Percentiles rank a stretch among this genome's conserved stretches.
These are phyloP conservation scores for Nezara viridula DNA, from an alignment of 2,888 invertebrate genomes.

Conservation along the genomic window DNA sequence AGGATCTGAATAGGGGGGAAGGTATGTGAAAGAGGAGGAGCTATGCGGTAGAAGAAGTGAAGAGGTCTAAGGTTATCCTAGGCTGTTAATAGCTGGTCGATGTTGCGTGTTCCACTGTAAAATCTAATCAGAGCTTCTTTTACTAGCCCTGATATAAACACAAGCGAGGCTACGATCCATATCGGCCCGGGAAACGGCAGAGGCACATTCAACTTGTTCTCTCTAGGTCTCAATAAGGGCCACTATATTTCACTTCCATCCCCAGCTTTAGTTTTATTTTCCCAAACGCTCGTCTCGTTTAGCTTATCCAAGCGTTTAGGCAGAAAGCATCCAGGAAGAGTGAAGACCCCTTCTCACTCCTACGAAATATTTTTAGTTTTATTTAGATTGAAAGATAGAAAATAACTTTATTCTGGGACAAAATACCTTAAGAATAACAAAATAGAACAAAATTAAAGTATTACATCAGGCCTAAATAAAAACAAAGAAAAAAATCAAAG, in stretches of 20 bases:
- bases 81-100: slow-evolving; percentile 36
- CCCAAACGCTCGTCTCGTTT: background rate
- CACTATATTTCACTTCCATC: background rate
- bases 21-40: background rate
- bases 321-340: too few relatives aligned
- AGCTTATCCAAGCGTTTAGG: background rate
- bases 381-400: too few relatives aligned
- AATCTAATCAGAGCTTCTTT: slow-evolving; percentile 36
- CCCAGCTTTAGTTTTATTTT: background rate
- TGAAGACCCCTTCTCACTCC: too few relatives aligned
- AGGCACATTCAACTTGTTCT: background rate
- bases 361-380: too few relatives aligned
- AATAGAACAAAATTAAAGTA: too few relatives aligned
- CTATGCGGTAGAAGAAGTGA: background rate
- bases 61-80: background rate
- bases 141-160: slow-evolving; percentile 39
- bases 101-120: slow-evolving; percentile 34
- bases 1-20: too few relatives aligned
- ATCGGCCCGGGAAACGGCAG: background rate
- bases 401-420: too few relatives aligned
- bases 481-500: too few relatives aligned
- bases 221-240: background rate
- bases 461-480: too few relatives aligned
- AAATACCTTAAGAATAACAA: too few relatives aligned
- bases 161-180: background rate